A percentile compares a stretch with the other conserved stretches of the same genome.
Conservation (phyloP, 2,797 vertebrate genomes). For the Bradypus variegatus region DNA sequence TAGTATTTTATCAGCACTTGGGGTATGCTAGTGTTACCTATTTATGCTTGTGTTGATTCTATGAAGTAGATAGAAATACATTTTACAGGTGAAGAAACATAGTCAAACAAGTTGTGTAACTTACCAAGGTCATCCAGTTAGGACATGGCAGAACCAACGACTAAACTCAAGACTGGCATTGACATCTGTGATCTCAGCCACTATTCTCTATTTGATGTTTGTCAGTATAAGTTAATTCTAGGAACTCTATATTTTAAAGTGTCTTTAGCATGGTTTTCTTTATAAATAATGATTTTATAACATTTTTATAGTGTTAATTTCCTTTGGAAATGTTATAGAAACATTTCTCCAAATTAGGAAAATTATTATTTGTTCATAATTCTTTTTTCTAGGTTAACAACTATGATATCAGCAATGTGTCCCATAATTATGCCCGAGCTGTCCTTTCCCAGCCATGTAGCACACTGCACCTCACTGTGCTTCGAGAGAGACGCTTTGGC, state of each 20-base stretch:
- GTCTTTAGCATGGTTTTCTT: background rate
- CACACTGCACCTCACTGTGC: conserved; percentile 89
- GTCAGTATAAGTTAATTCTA: background rate
- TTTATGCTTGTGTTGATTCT: background rate
- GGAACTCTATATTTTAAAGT: background rate
- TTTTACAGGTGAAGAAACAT: background rate
- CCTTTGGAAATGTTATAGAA: background rate
- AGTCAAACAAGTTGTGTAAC: background rate
- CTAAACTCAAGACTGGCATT: background rate
- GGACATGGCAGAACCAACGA: background rate
- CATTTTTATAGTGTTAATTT: background rate
- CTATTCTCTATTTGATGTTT: background rate
- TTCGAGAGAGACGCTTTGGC: conserved; percentile 91
- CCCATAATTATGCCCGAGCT: conserved; percentile 90
- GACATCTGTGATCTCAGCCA: background rate
- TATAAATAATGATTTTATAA: background rate
- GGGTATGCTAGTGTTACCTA: background rate
- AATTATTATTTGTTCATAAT: background rate
- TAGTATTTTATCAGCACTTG: background rate
- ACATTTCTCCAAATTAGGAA: background rate
- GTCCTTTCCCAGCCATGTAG: conserved; percentile 91
- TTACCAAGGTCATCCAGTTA: background rate
- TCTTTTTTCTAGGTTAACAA: conserved; percentile 85
- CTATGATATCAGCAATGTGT: conserved; percentile 95
- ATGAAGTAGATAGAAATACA: background rate